Percentiles rank a stretch among this genome's conserved stretches.
These are phyloP conservation scores for Ictalurus furcatus DNA, from an alignment of 2,113 vertebrate genomes.

Conservation along the genomic window DNA sequence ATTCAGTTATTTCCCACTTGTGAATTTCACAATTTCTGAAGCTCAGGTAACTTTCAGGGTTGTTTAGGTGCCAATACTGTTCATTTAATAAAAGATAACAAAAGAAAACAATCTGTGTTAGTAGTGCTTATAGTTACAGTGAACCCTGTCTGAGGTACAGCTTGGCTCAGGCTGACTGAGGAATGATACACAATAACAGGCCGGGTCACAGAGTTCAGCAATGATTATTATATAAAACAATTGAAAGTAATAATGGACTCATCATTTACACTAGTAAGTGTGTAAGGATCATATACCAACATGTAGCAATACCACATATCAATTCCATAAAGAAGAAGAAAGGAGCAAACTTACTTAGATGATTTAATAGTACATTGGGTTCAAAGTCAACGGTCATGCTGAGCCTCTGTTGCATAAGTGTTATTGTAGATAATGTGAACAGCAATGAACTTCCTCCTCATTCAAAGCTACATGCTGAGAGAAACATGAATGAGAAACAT, in stretches of 20 bases:
- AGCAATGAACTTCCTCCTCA: background rate
- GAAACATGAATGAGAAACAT: constrained; percentile 57
- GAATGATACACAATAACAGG: background rate
- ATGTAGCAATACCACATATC: background rate
- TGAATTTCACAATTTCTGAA: background rate
- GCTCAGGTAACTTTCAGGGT: background rate
- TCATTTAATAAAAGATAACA: background rate
- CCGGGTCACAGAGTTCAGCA: background rate
- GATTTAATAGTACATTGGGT: background rate
- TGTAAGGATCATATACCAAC: background rate
- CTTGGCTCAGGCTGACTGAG: background rate
- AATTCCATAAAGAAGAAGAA: background rate
- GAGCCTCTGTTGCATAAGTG: constrained; percentile 26
- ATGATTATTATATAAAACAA: background rate
- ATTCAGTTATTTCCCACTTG: background rate
- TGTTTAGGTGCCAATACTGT: background rate
- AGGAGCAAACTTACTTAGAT: background rate
- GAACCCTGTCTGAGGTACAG: background rate
- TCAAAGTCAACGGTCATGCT: constrained; percentile 22
- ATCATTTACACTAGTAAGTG: background rate
- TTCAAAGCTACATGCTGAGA: background rate
- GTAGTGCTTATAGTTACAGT: background rate
- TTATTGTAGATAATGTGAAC: constrained; percentile 28
- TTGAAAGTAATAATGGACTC: background rate
- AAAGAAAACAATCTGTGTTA: background rate